Base-by-base conservation (phyloP, 2,888 invertebrate species). In the Ectobius pallidus region DNA sequence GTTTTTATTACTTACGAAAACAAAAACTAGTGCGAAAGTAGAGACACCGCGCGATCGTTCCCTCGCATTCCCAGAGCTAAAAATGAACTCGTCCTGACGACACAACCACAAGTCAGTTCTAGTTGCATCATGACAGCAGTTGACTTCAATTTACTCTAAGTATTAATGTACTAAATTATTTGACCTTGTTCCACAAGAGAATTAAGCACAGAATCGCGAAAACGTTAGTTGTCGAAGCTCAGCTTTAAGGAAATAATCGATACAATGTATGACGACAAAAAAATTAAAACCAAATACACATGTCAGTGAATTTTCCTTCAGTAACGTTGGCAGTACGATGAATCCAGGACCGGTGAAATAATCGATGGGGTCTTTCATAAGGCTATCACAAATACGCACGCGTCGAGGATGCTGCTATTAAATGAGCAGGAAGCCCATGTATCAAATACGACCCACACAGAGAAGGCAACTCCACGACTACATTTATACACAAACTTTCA, bases 381-480 rank as follows among this genome's bases (percentile, higher is more conserved):
- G 63, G 22, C 39, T 7, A 63, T 39, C 42, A 63, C 22, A 20
- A 63, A 20, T 63, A 34, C 69, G 69, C 69, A 52, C 30, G 69
- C 69, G 69, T 14, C 25, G 32, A 11, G 69, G 69, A 69, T 69
- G 69, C 69, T 69, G 69, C 55, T 27, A 55, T 52, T 52, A 52
- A 52, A 52, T 52, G 52, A 52, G 27, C 27, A 55, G 27, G 55
- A 55, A 55, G 7, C 9, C 27, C 55, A 30, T 49, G 49, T 9
- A 49, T 18, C 18, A 18, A 7, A 49, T 34, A 18, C 32, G 42
- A 65, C 42, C 58, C 30, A 58, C 58, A 58, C 32, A 58, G 16
- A 58, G 32, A 30, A 14, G 58, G 11, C 1, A 52, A 14, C 22
- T 30, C 32, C 30, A 25, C 27, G 58, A 30, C 16, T 58, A 30